phyloP scores from a whole-genome alignment of 2,113 vertebrate genomes.

The Caranx ignobilis region DNA sequence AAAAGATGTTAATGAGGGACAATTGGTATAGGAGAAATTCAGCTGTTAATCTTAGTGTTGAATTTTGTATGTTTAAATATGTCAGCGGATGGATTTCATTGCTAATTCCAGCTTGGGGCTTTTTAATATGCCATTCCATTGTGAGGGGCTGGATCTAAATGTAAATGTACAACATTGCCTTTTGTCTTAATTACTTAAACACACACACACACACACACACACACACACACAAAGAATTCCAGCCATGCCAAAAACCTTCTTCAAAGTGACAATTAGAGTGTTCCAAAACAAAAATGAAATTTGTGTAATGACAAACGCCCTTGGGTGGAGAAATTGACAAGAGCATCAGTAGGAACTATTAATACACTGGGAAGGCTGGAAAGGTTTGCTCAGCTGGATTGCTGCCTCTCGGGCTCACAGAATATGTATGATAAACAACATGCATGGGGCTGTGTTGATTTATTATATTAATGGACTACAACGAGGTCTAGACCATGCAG shows the following conservation, averaged over 20 bases:
- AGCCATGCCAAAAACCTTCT: background rate
- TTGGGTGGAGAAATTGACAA: slow-evolving; percentile 13
- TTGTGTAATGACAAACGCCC: slow-evolving; percentile 6
- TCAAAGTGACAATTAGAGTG: slow-evolving; percentile 8
- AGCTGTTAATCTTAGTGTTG: slow-evolving; percentile 43
- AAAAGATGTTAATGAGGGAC: slow-evolving; percentile 49
- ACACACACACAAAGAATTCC: background rate
- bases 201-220: too few species aligned
- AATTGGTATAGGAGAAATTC: slow-evolving; percentile 28
- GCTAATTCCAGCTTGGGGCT: slow-evolving; percentile 26
- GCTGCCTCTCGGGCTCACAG: slow-evolving; percentile 13
- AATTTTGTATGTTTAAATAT: slow-evolving; percentile 42
- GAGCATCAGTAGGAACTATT: slow-evolving; percentile 13
- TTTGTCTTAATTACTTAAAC: slow-evolving; percentile 18
- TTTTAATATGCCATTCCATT: background rate
- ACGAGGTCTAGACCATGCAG: slow-evolving; percentile 45
- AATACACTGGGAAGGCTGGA: slow-evolving; percentile 18
- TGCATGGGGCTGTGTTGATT: slow-evolving; percentile 38
- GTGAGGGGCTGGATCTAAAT: slow-evolving; percentile 3
- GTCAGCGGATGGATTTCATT: slow-evolving; percentile 32
- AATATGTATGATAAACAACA: slow-evolving; percentile 63
- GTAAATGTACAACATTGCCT: background rate
- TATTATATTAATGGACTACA: slow-evolving; percentile 54
- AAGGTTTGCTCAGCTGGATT: slow-evolving; percentile 48
- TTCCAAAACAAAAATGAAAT: slow-evolving; percentile 18